Base-by-base conservation (phyloP, 2,888 invertebrate species). In the Leptinotarsa haldemani region DNA sequence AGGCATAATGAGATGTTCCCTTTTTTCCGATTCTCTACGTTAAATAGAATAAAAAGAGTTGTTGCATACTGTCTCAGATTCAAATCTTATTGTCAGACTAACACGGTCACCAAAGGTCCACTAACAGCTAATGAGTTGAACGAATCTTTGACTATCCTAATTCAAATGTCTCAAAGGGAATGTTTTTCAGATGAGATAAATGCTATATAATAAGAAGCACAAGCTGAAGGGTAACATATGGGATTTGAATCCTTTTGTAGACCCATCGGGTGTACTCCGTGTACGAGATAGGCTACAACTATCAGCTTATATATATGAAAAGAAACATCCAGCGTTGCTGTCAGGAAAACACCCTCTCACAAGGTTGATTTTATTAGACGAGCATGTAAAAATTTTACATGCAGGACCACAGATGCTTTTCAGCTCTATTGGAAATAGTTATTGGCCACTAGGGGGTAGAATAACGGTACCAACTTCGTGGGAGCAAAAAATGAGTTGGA, bases 391-490 rank as follows among this genome's bases (percentile, higher is more conserved):
- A 25, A 25, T 72, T 16, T 40, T 65, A 7, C 72, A 72, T 68
- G 69, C 52, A 20, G 72, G 72, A 25, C 65, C 71, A 61, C 63
- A 69, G n/a, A 47, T 64, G 20, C 46, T 71, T 22, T 15, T 72
- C 1, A 15, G 22, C 12, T 68, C 61, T 9, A 64, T 69, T 48
- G 1, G 64, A 7, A 53, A 72, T n/a, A 52, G 20, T 48, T 64
- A 64, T 64, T 64, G 64, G 64, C 64, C 64, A n/a, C n/a, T 64
- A 64, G 64, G 40, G 9, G 18, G 64, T 46, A 30, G 64, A 16
- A 75, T 53, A 73, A 74, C 56, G 75, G 68, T 16, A 70, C 70
- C 16, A 75, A 73, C 46, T 75, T 75, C 67, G 65, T 74, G 16
- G 76, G 69, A 5, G 67, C 74, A 4, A 63, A 70, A 15, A 66